Conservation (phyloP, 2,797 vertebrate species). For the Anas bernieri region DNA sequence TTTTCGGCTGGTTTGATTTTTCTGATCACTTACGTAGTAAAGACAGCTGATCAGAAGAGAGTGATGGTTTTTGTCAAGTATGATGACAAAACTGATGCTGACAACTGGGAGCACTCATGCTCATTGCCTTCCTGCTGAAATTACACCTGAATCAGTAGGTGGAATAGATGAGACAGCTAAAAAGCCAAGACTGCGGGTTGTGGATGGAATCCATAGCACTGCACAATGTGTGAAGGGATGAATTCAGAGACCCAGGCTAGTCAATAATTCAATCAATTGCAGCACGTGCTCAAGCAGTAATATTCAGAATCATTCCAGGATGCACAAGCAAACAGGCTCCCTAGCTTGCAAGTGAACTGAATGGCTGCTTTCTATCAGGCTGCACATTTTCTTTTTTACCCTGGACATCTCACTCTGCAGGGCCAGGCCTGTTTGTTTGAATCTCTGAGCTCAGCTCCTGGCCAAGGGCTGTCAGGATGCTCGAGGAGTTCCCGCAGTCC, state of each 20-base stretch:
- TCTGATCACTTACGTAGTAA: neutral
- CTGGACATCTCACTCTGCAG: neutral
- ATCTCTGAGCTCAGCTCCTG: conserved; percentile 4
- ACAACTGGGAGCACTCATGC: neutral
- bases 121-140: neutral
- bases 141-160: neutral
- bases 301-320: neutral
- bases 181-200: neutral
- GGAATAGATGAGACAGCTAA: neutral
- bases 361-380: neutral
- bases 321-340: neutral
- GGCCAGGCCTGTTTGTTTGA: neutral
- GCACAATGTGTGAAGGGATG: neutral
- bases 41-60: neutral
- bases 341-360: neutral
- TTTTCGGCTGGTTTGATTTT: neutral
- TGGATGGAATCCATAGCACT: neutral
- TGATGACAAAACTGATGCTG: neutral
- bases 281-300: neutral
- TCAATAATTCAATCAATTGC: neutral
- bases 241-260: neutral
- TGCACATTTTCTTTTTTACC: neutral
- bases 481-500: neutral
- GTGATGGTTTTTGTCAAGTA: neutral
- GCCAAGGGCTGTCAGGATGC: neutral